These are phyloP conservation scores for Masticophis lateralis DNA, from an alignment of 2,797 vertebrate genomes.

Conservation along the genomic window DNA sequence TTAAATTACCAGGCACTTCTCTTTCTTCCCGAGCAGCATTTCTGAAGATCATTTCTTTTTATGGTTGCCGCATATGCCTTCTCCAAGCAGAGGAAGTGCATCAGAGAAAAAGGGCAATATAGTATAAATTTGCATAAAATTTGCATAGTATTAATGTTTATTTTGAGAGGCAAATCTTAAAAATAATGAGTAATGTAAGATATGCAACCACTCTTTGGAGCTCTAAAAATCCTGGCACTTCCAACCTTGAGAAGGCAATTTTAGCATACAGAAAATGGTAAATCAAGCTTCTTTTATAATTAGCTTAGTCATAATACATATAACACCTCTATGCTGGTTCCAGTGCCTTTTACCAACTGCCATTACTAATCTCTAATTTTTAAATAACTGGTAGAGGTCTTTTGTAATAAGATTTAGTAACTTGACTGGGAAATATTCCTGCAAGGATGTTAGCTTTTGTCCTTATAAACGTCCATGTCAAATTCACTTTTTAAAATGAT, in stretches of 20 bases:
- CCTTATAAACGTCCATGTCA: neutral
- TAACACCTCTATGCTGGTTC: neutral
- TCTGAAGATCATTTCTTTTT: neutral
- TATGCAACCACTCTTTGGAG: neutral
- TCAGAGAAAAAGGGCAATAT: neutral
- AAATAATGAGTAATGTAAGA: neutral
- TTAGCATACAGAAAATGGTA: neutral
- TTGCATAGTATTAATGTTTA: neutral
- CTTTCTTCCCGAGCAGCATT: neutral
- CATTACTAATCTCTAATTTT: neutral
- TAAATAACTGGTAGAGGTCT: neutral
- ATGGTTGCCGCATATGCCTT: neutral
- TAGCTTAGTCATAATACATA: neutral
- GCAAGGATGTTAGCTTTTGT: constrained; percentile 16
- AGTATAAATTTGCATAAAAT: neutral
- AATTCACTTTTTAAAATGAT: constrained; percentile 7
- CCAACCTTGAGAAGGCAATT: neutral
- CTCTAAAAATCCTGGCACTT: neutral
- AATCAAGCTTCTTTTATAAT: neutral
- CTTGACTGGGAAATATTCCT: neutral
- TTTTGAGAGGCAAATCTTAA: neutral
- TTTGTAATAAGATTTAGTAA: constrained; percentile 13
- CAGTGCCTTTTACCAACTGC: neutral
- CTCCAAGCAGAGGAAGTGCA: neutral
- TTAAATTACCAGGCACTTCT: neutral